Evolutionary conservation across 2,888 invertebrate genomes (phyloP), one percentile per base, ranked within the genome.

Genomic region (Luperina testacea): DNA sequence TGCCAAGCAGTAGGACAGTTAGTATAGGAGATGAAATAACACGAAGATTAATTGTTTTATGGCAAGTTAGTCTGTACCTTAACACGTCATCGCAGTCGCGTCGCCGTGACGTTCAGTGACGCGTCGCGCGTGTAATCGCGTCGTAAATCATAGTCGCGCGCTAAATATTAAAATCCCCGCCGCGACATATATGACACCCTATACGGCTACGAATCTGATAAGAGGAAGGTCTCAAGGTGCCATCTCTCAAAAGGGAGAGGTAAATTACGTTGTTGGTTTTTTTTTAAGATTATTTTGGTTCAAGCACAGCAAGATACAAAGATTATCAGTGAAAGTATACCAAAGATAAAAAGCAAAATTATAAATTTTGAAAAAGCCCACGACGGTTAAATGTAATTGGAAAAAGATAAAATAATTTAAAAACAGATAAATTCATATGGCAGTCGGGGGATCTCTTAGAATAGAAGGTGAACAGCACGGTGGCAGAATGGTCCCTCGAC

Each of bases 131-230:
- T 87, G 87, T 90, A 90, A 91, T 90, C 90, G 89, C 88, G 75
- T 89, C 91, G 88, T 92, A 90, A 90, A 92, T 92, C 91, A 92
- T 85, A 82, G 70, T 67, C 72, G 42, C 78, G 64, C 79, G 72
- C 75, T 78, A 73, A 79, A 87, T 87, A 89, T 87, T 87, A 87
- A 85, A 88, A 85, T 75, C 80, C 70, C 78, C 84, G 68, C 65
- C 77, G 74, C 63, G 78, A 78, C 78, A 85, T 71, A 68, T 77
- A 67, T 67, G 13, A 24, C 51, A 80, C 27, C 65, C 11, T 48
- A 38, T 20, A 51, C n/a, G n/a, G n/a, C n/a, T n/a, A n/a, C 61
- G 48, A 68, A 59, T 65, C 38, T 53, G 73, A 77, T 59, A 51
- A 15, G 20, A 85, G 27, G 27, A 61, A 38, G 65, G 67, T 70